These are phyloP conservation scores for Candoia aspera DNA, from an alignment of 2,113 vertebrate genomes.

Conservation along the genomic window DNA sequence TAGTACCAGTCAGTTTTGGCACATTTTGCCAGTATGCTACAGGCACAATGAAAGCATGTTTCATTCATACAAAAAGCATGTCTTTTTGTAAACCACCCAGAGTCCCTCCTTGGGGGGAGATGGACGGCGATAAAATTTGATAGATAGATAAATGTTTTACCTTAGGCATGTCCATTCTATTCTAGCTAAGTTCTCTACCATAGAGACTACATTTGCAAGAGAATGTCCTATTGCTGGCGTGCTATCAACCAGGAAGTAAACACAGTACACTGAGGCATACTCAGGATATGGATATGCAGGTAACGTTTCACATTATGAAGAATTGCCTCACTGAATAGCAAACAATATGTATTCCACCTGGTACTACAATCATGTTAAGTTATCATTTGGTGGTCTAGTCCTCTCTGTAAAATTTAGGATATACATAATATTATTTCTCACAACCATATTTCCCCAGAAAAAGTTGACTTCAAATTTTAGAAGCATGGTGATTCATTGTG, in stretches of 20 bases:
- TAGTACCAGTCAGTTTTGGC: not conserved
- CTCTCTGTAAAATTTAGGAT: not conserved
- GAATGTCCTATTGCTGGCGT: not conserved
- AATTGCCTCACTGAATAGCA: not conserved
- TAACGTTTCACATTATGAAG: not conserved
- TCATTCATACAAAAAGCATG: no score
- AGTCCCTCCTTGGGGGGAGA: no score
- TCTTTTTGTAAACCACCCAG: no score
- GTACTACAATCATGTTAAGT: not conserved
- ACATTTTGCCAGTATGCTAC: not conserved
- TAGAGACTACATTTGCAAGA: not conserved
- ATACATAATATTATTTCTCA: not conserved
- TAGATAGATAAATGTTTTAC: no score
- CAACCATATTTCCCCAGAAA: not conserved
- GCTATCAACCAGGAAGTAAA: not conserved
- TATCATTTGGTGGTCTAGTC: not conserved
- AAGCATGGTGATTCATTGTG: not conserved
- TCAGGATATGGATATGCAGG: not conserved
- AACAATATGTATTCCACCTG: not conserved
- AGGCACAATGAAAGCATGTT: not conserved
- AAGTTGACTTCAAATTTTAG: not conserved
- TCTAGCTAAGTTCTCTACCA: not conserved
- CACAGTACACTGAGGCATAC: not conserved
- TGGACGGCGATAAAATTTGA: no score
- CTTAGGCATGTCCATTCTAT: not conserved